These are phyloP conservation scores for Drosophila neocordata DNA, from an alignment of 1,140 invertebrate species.

Conservation along the genomic window DNA sequence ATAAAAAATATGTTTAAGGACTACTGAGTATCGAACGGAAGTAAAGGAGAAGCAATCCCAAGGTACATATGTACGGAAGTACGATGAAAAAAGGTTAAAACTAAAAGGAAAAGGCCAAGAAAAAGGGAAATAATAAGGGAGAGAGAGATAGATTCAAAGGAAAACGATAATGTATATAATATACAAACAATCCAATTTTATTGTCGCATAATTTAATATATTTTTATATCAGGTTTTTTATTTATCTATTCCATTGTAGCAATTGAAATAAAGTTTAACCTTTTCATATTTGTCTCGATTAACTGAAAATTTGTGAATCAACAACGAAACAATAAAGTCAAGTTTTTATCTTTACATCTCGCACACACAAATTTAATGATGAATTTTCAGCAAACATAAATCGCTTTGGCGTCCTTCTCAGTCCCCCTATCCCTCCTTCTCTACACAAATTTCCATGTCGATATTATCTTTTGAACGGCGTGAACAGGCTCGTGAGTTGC, in stretches of 20 bases:
- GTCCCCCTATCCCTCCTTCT: neutral
- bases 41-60: too few species aligned
- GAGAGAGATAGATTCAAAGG: too few species aligned
- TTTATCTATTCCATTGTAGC: neutral
- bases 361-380: constrained; percentile 72
- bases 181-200: neutral
- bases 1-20: too few species aligned
- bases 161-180: too few species aligned
- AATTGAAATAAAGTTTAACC: constrained; percentile 1
- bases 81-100: too few species aligned
- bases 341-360: constrained; percentile 66
- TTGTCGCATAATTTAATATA: neutral
- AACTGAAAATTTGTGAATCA: constrained; percentile 73
- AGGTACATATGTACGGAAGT: too few species aligned
- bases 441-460: constrained; percentile 15
- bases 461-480: constrained; percentile 54
- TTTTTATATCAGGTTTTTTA: neutral
- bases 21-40: too few species aligned
- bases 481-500: constrained; percentile 61
- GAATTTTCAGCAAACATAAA: constrained; percentile 70
- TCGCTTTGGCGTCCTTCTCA: constrained; percentile 56
- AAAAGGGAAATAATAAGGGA: too few species aligned
- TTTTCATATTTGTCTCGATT: constrained; percentile 44
- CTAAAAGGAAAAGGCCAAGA: too few species aligned
- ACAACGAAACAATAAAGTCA: constrained; percentile 36